Conservation (phyloP, 2,888 invertebrate species). For the Pseudeuparius sepicola region DNA sequence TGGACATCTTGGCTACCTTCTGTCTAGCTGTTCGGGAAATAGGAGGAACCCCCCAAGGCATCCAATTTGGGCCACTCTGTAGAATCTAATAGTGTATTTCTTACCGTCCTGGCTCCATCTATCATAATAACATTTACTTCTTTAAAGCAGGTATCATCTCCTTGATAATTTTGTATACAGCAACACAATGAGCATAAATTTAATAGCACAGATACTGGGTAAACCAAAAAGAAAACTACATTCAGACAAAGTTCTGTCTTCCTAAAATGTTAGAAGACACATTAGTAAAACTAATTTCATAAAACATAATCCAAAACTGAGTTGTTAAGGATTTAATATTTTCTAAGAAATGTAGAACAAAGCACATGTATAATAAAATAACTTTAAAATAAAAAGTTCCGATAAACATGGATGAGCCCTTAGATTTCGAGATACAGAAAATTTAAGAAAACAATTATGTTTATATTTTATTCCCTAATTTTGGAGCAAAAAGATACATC, state of each 20-base stretch:
- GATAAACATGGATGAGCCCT: too few species aligned
- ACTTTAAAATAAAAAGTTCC: too few species aligned
- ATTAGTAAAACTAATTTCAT: neutral
- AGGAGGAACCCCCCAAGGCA: too few species aligned
- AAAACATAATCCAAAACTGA: conserved; percentile 2
- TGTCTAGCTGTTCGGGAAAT: too few species aligned
- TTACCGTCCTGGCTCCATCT: conserved; percentile 13
- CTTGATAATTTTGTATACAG: conserved; percentile 29
- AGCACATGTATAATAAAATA: too few species aligned
- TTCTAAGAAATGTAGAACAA: too few species aligned
- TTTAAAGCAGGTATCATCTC: conserved; percentile 24
- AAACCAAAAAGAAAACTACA: conserved; percentile 40
- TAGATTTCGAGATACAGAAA: too few species aligned
- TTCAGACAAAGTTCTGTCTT: conserved; percentile 40
- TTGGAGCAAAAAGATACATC: too few species aligned
- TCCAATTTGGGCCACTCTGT: neutral
- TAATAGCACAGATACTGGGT: conserved; percentile 36
- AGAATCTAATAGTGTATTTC: conserved; percentile 15
- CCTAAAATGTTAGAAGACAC: conserved; percentile 27
- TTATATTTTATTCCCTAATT: too few species aligned
- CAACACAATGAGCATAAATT: conserved; percentile 32
- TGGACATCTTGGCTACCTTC: too few species aligned
- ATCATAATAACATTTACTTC: conserved; percentile 27
- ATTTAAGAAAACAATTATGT: too few species aligned
- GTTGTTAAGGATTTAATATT: too few species aligned